Evolutionary conservation across 2,113 vertebrate genomes (phyloP).

Genomic region (Scophthalmus maximus): DNA sequence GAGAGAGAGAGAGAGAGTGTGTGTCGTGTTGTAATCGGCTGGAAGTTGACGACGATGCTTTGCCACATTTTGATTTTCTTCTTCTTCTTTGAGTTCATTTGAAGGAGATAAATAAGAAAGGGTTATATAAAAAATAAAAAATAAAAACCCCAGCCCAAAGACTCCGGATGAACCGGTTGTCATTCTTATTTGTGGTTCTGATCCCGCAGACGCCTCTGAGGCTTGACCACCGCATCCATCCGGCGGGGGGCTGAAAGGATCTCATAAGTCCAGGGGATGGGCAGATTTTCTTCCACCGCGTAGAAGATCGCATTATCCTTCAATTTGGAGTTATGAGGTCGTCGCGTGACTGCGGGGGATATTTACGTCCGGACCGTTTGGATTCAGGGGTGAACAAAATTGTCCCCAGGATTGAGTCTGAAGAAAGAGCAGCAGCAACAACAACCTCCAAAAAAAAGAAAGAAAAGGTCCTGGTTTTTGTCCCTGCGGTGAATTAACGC

Average conservation of each 20-base stretch:
- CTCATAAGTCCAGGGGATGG: conserved; percentile 52
- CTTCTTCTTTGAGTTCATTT: neutral
- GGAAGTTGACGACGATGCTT: neutral
- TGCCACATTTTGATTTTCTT: too few species aligned
- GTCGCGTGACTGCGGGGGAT: conserved; percentile 65
- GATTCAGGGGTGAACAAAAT: conserved; percentile 24
- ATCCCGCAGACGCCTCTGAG: conserved; percentile 22
- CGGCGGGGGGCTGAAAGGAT: conserved; percentile 38
- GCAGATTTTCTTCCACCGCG: conserved; percentile 47
- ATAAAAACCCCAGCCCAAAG: neutral
- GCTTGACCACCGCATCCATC: conserved; percentile 55
- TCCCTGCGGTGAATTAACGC: conserved; percentile 15
- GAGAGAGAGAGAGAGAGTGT: too few species aligned
- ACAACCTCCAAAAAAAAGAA: too few species aligned
- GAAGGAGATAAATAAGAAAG: neutral
- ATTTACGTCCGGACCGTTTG: conserved; percentile 56
- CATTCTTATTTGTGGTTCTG: neutral
- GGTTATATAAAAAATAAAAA: too few species aligned
- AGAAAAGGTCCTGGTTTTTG: too few species aligned
- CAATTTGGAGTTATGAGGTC: conserved; percentile 68
- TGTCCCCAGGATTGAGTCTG: too few species aligned
- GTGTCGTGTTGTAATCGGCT: too few species aligned
- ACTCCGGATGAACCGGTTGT: neutral
- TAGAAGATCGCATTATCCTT: conserved; percentile 63
- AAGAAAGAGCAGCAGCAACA: too few species aligned